Evolutionary conservation across 2,888 invertebrate genomes (phyloP).

Genomic region (Scaptomyza caliginosa): DNA sequence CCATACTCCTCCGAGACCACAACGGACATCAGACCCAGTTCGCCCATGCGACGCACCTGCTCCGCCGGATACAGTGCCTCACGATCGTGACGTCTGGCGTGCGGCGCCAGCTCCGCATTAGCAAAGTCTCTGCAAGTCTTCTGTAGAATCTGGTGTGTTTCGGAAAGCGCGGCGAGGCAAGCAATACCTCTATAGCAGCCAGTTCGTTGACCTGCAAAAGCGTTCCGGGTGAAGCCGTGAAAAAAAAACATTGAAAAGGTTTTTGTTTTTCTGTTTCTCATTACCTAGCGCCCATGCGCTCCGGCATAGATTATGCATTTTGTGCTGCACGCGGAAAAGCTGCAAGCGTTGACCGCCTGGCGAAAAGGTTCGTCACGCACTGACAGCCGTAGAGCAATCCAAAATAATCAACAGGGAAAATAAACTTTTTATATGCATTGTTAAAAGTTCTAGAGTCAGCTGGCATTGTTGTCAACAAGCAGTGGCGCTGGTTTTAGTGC

Average conservation of each 20-base stretch:
- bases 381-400: conserved; percentile 19
- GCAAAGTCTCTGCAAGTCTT: conserved; percentile 96
- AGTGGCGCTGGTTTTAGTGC: conserved; percentile 20
- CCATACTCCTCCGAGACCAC: conserved; percentile 90
- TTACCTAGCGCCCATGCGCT: conserved; percentile 51
- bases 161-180: conserved; percentile 89
- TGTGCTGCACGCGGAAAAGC: conserved; percentile 3
- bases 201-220: conserved; percentile 56
- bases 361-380: conserved; percentile 28
- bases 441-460: conserved; percentile 7
- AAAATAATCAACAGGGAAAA: conserved; percentile 5
- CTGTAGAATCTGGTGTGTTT: conserved; percentile 95
- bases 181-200: conserved; percentile 86
- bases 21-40: conserved; percentile 94
- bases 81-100: conserved; percentile 88
- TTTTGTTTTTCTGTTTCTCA: background rate
- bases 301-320: conserved; percentile 54
- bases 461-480: background rate
- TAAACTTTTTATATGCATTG: conserved; percentile 51
- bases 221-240: background rate
- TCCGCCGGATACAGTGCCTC: conserved; percentile 92
- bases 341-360: conserved; percentile 16
- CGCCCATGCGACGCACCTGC: conserved; percentile 95
- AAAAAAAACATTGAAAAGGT: background rate
- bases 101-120: conserved; percentile 95